These are phyloP conservation scores for Sarcoramphus papa DNA, from an alignment of 2,797 vertebrate genomes.

Conservation along the genomic window DNA sequence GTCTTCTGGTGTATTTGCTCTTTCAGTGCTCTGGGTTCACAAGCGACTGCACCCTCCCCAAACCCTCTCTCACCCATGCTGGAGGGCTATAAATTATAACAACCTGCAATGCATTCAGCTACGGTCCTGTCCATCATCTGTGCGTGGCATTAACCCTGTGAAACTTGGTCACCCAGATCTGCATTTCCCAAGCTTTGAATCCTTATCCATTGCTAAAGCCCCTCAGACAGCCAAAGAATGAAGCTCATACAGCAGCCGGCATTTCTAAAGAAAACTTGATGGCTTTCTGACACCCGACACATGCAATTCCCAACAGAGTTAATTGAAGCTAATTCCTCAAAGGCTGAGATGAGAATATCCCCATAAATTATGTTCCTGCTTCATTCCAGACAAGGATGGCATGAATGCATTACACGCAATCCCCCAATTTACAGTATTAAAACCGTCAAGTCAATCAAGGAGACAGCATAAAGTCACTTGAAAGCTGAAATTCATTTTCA, in stretches of 20 bases:
- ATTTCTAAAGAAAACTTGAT: constrained; percentile 45
- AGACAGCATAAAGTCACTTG: constrained; percentile 14
- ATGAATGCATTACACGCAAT: constrained; percentile 27
- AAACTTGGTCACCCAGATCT: constrained; percentile 29
- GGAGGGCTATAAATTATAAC: not conserved
- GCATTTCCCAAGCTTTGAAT: constrained; percentile 40
- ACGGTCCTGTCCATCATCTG: not conserved
- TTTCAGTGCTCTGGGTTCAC: not conserved
- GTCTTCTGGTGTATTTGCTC: not conserved
- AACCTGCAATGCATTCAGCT: not conserved
- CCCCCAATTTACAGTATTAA: constrained; percentile 24
- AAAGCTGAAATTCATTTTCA: constrained; percentile 40
- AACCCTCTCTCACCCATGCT: not conserved
- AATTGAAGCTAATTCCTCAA: constrained; percentile 64
- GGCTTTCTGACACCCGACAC: constrained; percentile 36
- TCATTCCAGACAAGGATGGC: constrained; percentile 16
- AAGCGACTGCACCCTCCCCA: not conserved
- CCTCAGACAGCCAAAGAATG: constrained; percentile 23
- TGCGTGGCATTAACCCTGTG: not conserved
- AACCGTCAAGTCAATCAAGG: constrained; percentile 45
- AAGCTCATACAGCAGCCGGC: not conserved
- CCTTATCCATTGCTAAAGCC: constrained; percentile 11
- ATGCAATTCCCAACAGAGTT: constrained; percentile 52
- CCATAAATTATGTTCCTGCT: constrained; percentile 54
- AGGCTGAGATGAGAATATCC: constrained; percentile 60